These are phyloP conservation scores for Magallana angulata DNA, from an alignment of 1,140 invertebrate species.

Conservation along the genomic window DNA sequence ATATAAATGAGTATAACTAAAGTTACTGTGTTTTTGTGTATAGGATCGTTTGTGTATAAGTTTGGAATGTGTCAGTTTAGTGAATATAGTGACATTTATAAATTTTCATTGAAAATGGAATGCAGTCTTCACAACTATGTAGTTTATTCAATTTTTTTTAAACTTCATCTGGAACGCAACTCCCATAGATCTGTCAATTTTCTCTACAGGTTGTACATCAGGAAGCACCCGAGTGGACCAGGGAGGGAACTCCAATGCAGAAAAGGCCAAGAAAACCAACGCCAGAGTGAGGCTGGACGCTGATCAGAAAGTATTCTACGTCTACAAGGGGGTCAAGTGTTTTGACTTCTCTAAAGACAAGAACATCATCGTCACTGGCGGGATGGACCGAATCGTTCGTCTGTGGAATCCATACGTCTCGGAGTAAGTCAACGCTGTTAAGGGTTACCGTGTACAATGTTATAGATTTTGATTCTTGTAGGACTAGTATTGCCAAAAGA, in stretches of 20 bases:
- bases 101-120: too few relatives aligned
- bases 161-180: neutral
- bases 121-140: neutral
- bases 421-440: slow-evolving; percentile 63
- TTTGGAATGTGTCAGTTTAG: too few relatives aligned
- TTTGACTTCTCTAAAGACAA: slow-evolving; percentile 79
- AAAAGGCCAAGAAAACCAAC: slow-evolving; percentile 36
- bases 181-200: neutral
- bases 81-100: too few relatives aligned
- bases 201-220: slow-evolving; percentile 71
- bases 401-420: slow-evolving; percentile 80
- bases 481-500: neutral
- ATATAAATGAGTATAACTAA: too few relatives aligned
- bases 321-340: slow-evolving; percentile 80
- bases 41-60: too few relatives aligned
- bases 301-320: slow-evolving; percentile 78
- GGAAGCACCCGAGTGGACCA: slow-evolving; percentile 77
- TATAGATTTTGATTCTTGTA: neutral
- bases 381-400: slow-evolving; percentile 79
- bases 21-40: too few relatives aligned
- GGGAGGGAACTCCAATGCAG: slow-evolving; percentile 66
- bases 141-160: neutral
- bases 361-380: slow-evolving; percentile 79
- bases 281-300: slow-evolving; percentile 67
- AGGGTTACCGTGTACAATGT: neutral